These are phyloP conservation scores for Acleris sparsana DNA, from an alignment of 2,888 invertebrate species.

Conservation along the genomic window DNA sequence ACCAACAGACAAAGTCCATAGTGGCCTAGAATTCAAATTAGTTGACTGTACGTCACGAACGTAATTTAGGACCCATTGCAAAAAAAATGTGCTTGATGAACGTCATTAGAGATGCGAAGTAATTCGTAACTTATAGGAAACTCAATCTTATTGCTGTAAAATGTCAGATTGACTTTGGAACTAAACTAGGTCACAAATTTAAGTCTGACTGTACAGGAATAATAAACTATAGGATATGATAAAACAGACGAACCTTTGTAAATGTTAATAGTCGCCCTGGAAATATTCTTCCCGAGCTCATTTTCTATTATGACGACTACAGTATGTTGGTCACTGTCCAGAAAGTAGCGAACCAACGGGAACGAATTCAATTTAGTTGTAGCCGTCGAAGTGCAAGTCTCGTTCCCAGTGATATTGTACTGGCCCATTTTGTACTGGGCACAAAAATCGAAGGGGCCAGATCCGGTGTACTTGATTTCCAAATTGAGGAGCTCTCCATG, in stretches of 20 bases:
- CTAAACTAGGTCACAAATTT: no score
- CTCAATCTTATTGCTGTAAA: no score
- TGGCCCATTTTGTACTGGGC: conserved; percentile 84
- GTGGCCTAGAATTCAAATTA: no score
- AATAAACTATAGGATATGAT: no score
- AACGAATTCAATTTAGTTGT: conserved; percentile 83
- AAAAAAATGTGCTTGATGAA: no score
- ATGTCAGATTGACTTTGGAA: no score
- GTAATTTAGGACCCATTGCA: no score
- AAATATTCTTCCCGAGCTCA: conserved; percentile 87
- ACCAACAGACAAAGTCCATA: no score
- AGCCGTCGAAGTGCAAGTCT: conserved; percentile 84
- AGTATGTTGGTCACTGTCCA: conserved; percentile 87
- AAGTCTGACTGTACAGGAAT: no score
- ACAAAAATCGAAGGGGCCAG: conserved; percentile 89
- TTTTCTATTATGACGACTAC: conserved; percentile 91
- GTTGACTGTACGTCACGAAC: no score
- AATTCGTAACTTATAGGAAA: no score
- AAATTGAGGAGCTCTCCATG: conserved; percentile 90
- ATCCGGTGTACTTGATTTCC: conserved; percentile 89
- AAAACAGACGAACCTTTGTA: conserved; percentile 88
- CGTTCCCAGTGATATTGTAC: conserved; percentile 90
- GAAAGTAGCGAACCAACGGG: conserved; percentile 87
- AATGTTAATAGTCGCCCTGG: conserved; percentile 89
- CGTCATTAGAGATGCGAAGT: no score